Evolutionary conservation across 1,140 invertebrate genomes (phyloP), one percentile per base, ranked within the genome.

Genomic region (Battus philenor): DNA sequence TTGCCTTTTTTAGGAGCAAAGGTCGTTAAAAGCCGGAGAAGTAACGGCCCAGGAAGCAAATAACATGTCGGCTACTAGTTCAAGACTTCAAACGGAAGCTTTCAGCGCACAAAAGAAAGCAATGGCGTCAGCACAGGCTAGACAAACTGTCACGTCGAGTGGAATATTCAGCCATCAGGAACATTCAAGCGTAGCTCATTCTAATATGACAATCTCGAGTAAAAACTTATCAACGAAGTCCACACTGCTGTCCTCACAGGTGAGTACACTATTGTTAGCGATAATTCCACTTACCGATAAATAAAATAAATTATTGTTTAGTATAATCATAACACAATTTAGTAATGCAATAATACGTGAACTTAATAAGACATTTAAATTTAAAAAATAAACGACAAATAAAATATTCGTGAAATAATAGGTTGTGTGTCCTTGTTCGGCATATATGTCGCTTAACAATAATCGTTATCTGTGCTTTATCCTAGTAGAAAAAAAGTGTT

Each of bases 21-120:
- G 92, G 59, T 93, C 93, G 9, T 69, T 96, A 38, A 94, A 93
- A 73, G 89, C 94, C 22, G 93, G 93, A 30, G 94, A 96, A 73
- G 86, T 95, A 9, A 91, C 91, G 12, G 93, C 95, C 63, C 92
- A 96, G 69, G 94, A 96, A 73, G 92, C 90, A 47, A 93, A 93
- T 65, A 94, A 93, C 60, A 89, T 94, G 77, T 90, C 93, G 24
- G 90, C 92, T 1, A 88, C 92, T 7, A 92, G 91, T 52, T 92
- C 95, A 84, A 94, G 94, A 73, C 82, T 97, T 11, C 93, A 95
- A 30, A 95, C 93, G 27, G 94, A 95, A 54, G 92, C 90, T 7
- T 96, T 94, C 74, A 95, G 91, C 46, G 91, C 93, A 3, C 94
- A 96, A 82, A 94, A 95, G 82, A 93, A 93, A 66, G 93, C 94